phyloP scores from a whole-genome alignment of 2,113 vertebrate genomes.

The Nothobranchius furzeri region DNA sequence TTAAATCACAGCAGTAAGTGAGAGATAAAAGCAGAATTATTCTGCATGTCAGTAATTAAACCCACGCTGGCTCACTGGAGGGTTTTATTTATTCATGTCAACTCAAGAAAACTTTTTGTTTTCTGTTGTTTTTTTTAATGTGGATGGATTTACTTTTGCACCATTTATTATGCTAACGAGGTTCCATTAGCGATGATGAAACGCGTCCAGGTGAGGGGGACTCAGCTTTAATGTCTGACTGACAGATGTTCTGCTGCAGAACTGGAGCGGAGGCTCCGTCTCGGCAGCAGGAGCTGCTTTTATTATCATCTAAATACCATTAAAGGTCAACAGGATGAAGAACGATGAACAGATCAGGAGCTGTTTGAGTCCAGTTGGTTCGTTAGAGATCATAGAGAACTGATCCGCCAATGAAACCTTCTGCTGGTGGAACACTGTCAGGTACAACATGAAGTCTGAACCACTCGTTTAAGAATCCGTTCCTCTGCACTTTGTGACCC shows the following conservation, averaged over 20 bases:
- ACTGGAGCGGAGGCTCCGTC: neutral
- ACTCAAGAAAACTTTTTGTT: neutral
- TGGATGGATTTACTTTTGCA: conserved; percentile 1
- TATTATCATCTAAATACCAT: neutral
- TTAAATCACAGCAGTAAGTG: neutral
- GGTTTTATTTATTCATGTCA: neutral
- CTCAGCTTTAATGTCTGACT: neutral
- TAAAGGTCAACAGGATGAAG: conserved; percentile 2
- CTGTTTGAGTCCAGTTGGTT: no score
- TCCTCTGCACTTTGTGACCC: no score
- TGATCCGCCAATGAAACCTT: no score
- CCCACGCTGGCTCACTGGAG: neutral
- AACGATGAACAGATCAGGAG: neutral
- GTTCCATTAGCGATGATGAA: conserved; percentile 13
- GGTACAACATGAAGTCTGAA: no score
- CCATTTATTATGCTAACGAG: neutral
- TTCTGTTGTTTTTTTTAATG: conserved; percentile 3
- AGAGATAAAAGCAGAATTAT: neutral
- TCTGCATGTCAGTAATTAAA: neutral
- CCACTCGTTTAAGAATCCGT: no score
- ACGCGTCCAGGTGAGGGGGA: conserved; percentile 3
- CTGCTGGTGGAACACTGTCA: no score
- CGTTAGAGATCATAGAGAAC: no score
- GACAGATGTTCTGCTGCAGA: neutral
- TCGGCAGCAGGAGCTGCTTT: neutral